A percentile compares a stretch with the other conserved stretches of the same genome.
Conservation (phyloP, 2,113 vertebrate species). For the Zosterops borbonicus region DNA sequence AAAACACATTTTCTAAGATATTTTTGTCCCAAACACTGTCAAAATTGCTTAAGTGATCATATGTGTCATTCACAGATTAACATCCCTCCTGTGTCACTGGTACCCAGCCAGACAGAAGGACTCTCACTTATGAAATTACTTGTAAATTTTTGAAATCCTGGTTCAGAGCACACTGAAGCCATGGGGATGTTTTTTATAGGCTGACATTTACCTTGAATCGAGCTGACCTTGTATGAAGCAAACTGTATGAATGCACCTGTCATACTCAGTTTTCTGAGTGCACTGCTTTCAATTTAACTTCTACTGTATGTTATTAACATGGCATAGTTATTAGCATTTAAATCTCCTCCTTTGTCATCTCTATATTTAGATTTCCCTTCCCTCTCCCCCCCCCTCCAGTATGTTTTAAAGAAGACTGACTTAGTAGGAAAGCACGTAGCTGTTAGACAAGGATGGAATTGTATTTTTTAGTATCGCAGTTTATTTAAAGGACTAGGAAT, state of each 20-base stretch:
- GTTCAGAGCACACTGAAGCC: neutral
- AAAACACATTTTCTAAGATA: neutral
- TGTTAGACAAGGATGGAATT: neutral
- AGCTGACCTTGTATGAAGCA: neutral
- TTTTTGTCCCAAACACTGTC: neutral
- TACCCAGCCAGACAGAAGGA: neutral
- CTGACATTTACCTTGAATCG: neutral
- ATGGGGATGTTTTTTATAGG: neutral
- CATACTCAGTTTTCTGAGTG: neutral
- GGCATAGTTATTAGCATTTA: conserved; percentile 3
- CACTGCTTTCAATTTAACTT: neutral
- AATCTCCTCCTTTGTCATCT: neutral
- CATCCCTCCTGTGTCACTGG: neutral
- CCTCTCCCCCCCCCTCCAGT: neutral
- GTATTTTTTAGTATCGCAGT: neutral
- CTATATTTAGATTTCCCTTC: neutral
- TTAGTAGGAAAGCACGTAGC: neutral
- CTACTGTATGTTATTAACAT: neutral
- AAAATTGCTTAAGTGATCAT: neutral
- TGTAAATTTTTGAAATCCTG: neutral
- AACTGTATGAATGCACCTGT: neutral
- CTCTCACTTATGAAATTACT: neutral
- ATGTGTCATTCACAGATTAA: neutral
- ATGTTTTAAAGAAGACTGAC: neutral
- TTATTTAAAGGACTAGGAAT: conserved; percentile 7